These are phyloP conservation scores for Hermodice carunculata DNA, from an alignment of 2,888 invertebrate genomes.

Conservation along the genomic window DNA sequence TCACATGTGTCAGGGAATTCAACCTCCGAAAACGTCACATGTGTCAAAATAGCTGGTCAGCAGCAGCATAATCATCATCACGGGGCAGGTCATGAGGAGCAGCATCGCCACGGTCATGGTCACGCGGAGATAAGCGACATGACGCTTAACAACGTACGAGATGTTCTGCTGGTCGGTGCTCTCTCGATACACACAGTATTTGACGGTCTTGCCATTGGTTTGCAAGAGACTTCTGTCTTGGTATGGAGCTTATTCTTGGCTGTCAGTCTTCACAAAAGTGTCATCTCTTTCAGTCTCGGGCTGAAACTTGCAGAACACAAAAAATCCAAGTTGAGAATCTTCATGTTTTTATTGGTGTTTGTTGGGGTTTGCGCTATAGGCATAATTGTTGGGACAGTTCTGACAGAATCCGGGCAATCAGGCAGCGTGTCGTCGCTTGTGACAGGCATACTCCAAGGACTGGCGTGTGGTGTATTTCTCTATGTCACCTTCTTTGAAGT, in stretches of 20 bases:
- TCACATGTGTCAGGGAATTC: no score
- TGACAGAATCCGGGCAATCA: not conserved
- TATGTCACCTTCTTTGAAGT: conserved; percentile 97
- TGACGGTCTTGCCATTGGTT: conserved; percentile 73
- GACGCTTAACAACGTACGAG: no score
- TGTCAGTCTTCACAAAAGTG: conserved; percentile 72
- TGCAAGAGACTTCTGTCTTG: conserved; percentile 38
- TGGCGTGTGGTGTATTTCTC: conserved; percentile 90
- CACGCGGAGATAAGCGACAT: no score
- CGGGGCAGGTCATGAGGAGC: no score
- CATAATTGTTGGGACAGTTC: conserved; percentile 19
- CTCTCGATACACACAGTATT: conserved; percentile 70
- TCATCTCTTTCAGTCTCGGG: conserved; percentile 72
- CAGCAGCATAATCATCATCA: no score
- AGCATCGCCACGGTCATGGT: no score
- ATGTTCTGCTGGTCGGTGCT: no score
- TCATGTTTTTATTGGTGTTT: conserved; percentile 62
- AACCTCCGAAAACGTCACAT: no score
- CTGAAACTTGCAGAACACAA: conserved; percentile 59
- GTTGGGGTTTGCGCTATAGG: conserved; percentile 26
- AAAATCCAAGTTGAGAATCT: conserved; percentile 17
- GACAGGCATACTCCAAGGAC: conserved; percentile 76
- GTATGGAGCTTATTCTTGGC: conserved; percentile 68
- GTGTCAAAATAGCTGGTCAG: no score
- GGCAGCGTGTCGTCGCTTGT: not conserved